Evolutionary conservation across 2,888 invertebrate genomes (phyloP), one percentile per base, ranked within the genome.

Genomic region (Sepiola atlantica): DNA sequence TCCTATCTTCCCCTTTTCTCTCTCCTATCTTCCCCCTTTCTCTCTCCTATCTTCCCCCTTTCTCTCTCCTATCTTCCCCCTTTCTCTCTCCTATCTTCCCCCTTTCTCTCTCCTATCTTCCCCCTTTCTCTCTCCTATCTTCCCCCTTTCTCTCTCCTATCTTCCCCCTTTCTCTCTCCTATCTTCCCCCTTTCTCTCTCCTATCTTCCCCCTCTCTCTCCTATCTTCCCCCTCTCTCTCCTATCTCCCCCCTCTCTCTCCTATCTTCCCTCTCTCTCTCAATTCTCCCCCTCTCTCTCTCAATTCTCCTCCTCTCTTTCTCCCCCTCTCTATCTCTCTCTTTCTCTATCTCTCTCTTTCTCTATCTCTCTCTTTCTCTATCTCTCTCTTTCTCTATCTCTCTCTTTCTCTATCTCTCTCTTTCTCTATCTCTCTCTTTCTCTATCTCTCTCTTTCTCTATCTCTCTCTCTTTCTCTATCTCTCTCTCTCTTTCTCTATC

Each of bases 1-100:
- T 91, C n/a, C 0, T 24, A 8, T 61, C 28, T 8, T 0, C 0
- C 6, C 2, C 24, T 0, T 3, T 24, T 35, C 18, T 32, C 0
- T 14, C 12, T 91, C 32, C 6, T 91, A 32, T 21, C 18, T n/a
- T 10, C 32, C 1, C 32, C 8, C 91, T 35, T 18, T 21, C 18
- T 12, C 8, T 12, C 32, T 91, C 35, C 0, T 35, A 8, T 20
- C 21, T 35, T 91, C 32, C 21, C 32, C 2, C 2, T 20, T 3
- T 8, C 32, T 10, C 24, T 35, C 12, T 10, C 10, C 21, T 32
- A 1, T 45, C 21, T 12, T 35, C 8, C 2, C 21, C 14, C 32
- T 21, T 32, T 12, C 20, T 21, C 2, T 1, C 35, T 91, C 32
- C 28, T 35, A n/a, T n/a, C n/a, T 91, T 21, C 35, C 32, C 32